Evolutionary conservation across 2,797 vertebrate species (phyloP).

Genomic region (Hybognathus amarus): DNA sequence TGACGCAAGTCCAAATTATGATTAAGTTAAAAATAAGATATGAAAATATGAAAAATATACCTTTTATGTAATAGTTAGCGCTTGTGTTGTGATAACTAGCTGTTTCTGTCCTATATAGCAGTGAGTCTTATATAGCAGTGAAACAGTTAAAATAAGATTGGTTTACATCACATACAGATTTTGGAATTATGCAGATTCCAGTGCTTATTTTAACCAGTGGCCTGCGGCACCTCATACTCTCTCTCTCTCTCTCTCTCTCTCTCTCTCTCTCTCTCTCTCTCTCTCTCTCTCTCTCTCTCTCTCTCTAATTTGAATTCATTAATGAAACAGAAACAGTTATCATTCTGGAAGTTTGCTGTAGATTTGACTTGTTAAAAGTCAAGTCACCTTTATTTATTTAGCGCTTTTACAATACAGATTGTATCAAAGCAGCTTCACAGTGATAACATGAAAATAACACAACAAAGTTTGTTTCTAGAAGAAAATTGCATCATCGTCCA

Average conservation of each 20-base stretch:
- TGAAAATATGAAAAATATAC: not conserved
- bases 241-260: slow-evolving; percentile 16
- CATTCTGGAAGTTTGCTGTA: too few species aligned
- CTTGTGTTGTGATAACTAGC: not conserved
- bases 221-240: slow-evolving; percentile 47
- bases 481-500: too few species aligned
- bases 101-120: not conserved
- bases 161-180: not conserved
- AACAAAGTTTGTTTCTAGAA: too few species aligned
- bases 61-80: not conserved
- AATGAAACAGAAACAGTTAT: too few species aligned
- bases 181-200: slow-evolving; percentile 58
- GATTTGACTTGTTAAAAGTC: too few species aligned
- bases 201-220: slow-evolving; percentile 54
- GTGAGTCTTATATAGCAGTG: not conserved
- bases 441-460: too few species aligned
- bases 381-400: too few species aligned
- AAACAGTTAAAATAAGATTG: not conserved
- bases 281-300: too few species aligned
- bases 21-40: not conserved
- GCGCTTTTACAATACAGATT: too few species aligned
- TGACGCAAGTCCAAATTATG: not conserved
- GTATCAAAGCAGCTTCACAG: too few species aligned
- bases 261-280: too few species aligned
- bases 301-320: too few species aligned